Conservation (phyloP, 2,888 invertebrate species). For the Melipona bicolor region DNA sequence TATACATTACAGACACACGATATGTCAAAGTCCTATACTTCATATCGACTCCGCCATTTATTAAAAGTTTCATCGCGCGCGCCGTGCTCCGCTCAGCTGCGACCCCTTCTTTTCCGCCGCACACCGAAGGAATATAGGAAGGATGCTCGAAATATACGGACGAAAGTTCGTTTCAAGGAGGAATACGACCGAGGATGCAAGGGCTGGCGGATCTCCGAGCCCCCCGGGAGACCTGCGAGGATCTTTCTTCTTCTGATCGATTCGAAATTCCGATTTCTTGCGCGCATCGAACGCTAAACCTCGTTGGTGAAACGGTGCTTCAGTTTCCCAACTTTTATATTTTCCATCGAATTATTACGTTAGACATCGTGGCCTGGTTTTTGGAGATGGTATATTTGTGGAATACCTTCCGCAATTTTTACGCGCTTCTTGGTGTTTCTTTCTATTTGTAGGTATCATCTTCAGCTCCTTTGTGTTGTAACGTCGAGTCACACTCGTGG, state of each 20-base stretch:
- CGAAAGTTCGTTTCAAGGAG: conserved; percentile 64
- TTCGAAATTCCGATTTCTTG: neutral
- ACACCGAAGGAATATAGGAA: conserved; percentile 65
- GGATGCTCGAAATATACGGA: conserved; percentile 75
- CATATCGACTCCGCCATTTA: conserved; percentile 84
- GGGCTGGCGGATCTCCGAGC: conserved; percentile 41
- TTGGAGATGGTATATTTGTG: neutral
- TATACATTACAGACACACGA: conserved; percentile 85
- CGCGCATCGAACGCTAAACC: neutral
- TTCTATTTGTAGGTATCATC: too few species aligned
- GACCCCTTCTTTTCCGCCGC: conserved; percentile 66
- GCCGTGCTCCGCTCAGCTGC: conserved; percentile 55
- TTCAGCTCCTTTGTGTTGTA: too few species aligned
- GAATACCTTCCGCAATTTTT: too few species aligned
- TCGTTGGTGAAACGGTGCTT: neutral
- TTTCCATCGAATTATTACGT: neutral
- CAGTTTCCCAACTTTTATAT: neutral
- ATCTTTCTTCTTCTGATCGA: conserved; percentile 2
- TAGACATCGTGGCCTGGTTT: rapidly evolving
- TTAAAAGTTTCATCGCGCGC: conserved; percentile 84
- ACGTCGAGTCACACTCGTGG: too few species aligned
- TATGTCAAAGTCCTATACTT: conserved; percentile 85
- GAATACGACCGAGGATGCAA: conserved; percentile 35
- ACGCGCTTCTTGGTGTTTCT: too few species aligned
- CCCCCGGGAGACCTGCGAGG: conserved; percentile 27